Base-by-base conservation (phyloP, 2,113 vertebrate genomes). In the Danionella cerebrum region DNA sequence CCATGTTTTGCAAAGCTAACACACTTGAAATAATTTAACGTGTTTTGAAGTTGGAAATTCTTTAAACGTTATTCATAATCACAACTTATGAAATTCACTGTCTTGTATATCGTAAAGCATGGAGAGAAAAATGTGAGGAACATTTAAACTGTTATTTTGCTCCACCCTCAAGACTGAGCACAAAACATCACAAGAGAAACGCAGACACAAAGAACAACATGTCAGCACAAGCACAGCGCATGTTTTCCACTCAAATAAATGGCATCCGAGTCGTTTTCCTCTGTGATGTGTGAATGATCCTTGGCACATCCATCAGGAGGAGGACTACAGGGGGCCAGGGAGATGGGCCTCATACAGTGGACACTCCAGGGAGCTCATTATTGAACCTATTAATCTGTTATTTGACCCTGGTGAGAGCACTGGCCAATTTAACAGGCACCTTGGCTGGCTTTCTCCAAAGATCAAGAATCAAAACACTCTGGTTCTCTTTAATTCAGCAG, bases 331-430 rank as follows among this genome's bases (percentile, higher is more conserved):
- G 81, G 82, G 77, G 74, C 65, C 65, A 69, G 76, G 79, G 75
- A 76, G 81, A 79, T 78, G 54, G 22, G 74, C 76, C 68, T 73
- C 76, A 79, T 76, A 76, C 35, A 48, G 48, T 69, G 79, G 82
- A 72, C 82, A 87, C 87, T 85, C 85, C 82, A 68, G 87, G 88
- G 88, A 87, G 80, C 85, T 89, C 84, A 89, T 89, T 88, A 89
- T 83, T 72, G 73, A 79, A 83, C 84, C 84, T 86, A 89, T 89
- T 87, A 87, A 89, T 88, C 82, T 89, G 84, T 85, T 84, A 80
- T 86, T 86, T 89, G 85, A 89, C 87, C 88, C 86, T 76, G 77
- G 80, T 35, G 78, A 85, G 83, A 86, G 78, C 65, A 59, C 77
- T 78, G 76, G 71, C 70, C 78, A 80, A 83, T 85, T 79, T 84